A percentile compares a stretch with the other conserved stretches of the same genome.
phyloP scores from a whole-genome alignment of 2,113 vertebrate species.

The Astatotilapia flaviijosephi region DNA sequence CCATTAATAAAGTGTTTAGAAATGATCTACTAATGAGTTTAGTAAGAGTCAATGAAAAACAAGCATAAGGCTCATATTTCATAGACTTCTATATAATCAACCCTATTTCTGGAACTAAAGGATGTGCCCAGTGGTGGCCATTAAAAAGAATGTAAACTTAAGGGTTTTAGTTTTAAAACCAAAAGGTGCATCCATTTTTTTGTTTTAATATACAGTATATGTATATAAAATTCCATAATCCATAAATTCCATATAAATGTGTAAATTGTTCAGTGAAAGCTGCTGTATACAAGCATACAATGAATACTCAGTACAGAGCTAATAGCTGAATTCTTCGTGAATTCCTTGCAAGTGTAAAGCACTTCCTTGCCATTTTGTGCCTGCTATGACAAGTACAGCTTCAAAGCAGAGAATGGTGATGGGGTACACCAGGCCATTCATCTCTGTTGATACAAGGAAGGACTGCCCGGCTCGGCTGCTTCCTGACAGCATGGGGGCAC shows the following conservation, averaged over 20 bases:
- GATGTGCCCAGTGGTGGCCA: not conserved
- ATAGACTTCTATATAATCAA: not conserved
- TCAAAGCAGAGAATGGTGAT: not conserved
- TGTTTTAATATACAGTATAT: not conserved
- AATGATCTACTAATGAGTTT: not conserved
- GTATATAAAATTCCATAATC: not conserved
- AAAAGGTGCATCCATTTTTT: not conserved
- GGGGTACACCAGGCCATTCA: not conserved
- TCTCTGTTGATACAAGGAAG: not conserved
- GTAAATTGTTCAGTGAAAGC: not conserved
- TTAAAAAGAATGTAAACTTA: not conserved
- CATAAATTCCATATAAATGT: not conserved
- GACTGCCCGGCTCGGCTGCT: not conserved
- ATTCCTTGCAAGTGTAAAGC: not conserved
- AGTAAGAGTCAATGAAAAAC: not conserved
- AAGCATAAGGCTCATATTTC: not conserved
- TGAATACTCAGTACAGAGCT: not conserved
- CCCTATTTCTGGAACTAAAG: not conserved
- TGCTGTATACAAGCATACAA: not conserved
- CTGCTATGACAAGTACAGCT: not conserved
- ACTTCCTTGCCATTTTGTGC: not conserved
- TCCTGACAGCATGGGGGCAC: slow-evolving; percentile 24
- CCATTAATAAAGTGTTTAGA: not conserved
- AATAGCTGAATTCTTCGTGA: not conserved
- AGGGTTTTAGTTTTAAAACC: not conserved